These are phyloP conservation scores for Malaclemys terrapin DNA, from an alignment of 2,113 vertebrate genomes.

Conservation along the genomic window DNA sequence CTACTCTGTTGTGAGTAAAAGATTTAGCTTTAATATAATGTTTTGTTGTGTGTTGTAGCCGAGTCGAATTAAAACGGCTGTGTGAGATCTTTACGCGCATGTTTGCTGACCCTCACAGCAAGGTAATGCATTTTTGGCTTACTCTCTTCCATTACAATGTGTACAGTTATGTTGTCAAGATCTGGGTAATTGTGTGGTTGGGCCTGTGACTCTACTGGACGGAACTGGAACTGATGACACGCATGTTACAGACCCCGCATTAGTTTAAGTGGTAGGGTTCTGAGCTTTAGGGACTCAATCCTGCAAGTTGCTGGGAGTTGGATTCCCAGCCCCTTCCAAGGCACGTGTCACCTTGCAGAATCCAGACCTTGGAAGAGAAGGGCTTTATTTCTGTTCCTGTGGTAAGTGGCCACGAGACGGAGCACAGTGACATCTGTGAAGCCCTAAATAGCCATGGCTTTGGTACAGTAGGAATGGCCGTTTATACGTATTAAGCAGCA, in stretches of 20 bases:
- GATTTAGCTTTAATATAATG: neutral
- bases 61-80: constrained; percentile 96
- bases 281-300: neutral
- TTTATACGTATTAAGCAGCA: neutral
- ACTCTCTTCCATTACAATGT: accelerated
- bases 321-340: neutral
- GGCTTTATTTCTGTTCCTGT: neutral
- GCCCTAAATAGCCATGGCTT: neutral
- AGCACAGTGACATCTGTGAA: neutral
- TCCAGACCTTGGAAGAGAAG: neutral
- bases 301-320: accelerated
- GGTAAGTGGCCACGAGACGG: accelerated
- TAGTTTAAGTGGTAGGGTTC: neutral
- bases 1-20: neutral
- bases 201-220: constrained; percentile 21
- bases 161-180: neutral
- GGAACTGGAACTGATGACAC: neutral
- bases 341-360: neutral
- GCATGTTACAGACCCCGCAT: neutral
- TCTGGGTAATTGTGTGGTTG: constrained; percentile 8
- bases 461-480: neutral
- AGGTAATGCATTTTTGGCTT: constrained; percentile 82
- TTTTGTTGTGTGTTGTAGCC: constrained; percentile 80
- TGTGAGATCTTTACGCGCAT: constrained; percentile 99
- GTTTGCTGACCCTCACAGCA: constrained; percentile 99